Percentiles rank a stretch among this genome's conserved stretches.
These are phyloP conservation scores for Axis porcinus DNA, from an alignment of 2,113 vertebrate genomes.

Conservation along the genomic window DNA sequence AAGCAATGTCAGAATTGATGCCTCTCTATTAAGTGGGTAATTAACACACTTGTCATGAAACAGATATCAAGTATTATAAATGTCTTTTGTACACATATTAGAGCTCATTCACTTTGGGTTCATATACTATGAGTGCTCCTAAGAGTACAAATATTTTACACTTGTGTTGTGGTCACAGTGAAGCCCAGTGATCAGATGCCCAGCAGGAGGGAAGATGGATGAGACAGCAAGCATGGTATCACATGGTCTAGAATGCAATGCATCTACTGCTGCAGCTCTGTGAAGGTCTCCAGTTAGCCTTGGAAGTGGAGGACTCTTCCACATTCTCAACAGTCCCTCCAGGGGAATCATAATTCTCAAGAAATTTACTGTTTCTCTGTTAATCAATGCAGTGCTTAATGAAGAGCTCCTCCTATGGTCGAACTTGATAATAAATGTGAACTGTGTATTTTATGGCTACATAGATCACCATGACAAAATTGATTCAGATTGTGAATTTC, in stretches of 20 bases:
- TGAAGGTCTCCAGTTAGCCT: neutral
- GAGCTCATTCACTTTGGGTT: constrained; percentile 37
- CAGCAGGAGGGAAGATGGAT: neutral
- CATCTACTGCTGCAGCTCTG: neutral
- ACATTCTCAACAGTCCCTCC: neutral
- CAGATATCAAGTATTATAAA: neutral
- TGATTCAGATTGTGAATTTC: neutral
- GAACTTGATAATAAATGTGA: neutral
- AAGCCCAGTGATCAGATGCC: neutral
- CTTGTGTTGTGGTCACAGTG: neutral
- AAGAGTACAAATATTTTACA: neutral
- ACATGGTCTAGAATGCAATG: neutral
- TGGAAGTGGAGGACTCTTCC: neutral
- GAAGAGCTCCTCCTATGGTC: neutral
- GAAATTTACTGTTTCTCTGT: neutral
- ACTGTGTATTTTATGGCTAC: neutral
- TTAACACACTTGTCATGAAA: constrained; percentile 39
- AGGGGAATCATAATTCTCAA: neutral
- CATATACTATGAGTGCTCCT: neutral
- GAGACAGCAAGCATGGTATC: neutral
- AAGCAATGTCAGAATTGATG: neutral
- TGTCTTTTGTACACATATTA: constrained; percentile 17
- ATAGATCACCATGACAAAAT: neutral
- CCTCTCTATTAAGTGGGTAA: constrained; percentile 1
- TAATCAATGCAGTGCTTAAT: neutral